Evolutionary conservation across 1,140 invertebrate species (phyloP), one percentile per base, ranked within the genome.

Genomic region (Dinothrombium tinctorium): DNA sequence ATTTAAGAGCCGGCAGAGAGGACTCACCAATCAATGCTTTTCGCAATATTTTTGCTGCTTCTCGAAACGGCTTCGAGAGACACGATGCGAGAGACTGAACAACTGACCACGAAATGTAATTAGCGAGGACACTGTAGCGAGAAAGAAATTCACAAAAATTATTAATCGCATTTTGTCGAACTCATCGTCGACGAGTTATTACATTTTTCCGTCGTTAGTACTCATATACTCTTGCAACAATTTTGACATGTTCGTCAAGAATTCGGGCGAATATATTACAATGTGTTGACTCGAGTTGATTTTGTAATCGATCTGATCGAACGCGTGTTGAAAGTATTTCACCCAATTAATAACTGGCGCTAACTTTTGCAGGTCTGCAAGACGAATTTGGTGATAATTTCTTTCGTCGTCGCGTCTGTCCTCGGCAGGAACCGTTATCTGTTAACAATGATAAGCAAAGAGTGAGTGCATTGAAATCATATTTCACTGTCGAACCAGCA

Each of bases 41-140:
- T 20, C 81, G 64, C 4, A 94, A 61, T 8, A 76, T 75, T 58
- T 87, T 89, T 43, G 80, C 79, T 4, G 86, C 83, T 52, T 94
- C 81, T 20, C 82, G 61, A 57, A 92, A 94, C 0, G 74, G 71
- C 53, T 86, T 84, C 0, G 83, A 86, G 9, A 94, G 56, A 52
- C 72, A 86, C 1, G 71, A 68, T 1, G 74, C 75, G 17, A 89
- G 62, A 0, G 72, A 70, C 33, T 74, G 70, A 0, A 89, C 77
- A 0, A 79, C 76, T 61, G 90, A 82, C 84, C 84, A 92, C 21
- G 86, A 70, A 52, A 94, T 62, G 59, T 92, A 94, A 57, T 90
- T 89, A 52, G 83, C 84, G 26, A 95, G 47, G 2, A 72, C 70
- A 51, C 83, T 86, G 56, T 2, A 65, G 61, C 49, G 42, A 40